These are phyloP conservation scores for Aphaenogaster ashmeadi DNA, from an alignment of 1,140 invertebrate species.

Conservation along the genomic window DNA sequence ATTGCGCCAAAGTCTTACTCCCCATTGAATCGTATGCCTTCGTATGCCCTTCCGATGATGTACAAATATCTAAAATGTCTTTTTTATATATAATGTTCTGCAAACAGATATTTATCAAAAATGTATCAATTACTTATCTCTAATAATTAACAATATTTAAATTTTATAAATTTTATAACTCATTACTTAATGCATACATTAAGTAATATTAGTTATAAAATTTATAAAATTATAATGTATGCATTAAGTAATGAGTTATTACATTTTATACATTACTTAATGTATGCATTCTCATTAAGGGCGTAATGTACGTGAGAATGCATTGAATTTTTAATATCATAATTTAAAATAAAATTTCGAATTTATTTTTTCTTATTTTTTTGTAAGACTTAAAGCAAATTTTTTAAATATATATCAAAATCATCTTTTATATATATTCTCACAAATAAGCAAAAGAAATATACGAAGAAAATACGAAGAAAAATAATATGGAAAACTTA, in stretches of 20 bases:
- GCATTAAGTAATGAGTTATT: too few species aligned
- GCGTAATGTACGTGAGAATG: neutral
- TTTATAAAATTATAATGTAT: too few species aligned
- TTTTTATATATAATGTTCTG: neutral
- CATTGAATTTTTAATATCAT: neutral
- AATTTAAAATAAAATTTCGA: neutral
- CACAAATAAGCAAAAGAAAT: neutral
- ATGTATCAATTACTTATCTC: neutral
- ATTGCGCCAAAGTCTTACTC: conserved; percentile 31
- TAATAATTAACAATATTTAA: neutral
- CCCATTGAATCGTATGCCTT: neutral
- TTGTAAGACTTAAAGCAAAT: neutral
- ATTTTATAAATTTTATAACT: conserved; percentile 12
- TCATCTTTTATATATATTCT: neutral
- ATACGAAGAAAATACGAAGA: neutral
- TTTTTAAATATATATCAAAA: neutral
- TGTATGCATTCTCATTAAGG: too few species aligned
- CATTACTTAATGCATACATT: neutral
- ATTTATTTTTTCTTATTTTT: conserved; percentile 3
- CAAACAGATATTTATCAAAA: neutral
- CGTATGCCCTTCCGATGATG: neutral
- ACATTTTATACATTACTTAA: too few species aligned
- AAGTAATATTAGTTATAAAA: too few species aligned
- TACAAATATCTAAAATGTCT: neutral
- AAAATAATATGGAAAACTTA: neutral